Conservation (phyloP, 2,888 invertebrate genomes). For the Rutpela maculata region DNA sequence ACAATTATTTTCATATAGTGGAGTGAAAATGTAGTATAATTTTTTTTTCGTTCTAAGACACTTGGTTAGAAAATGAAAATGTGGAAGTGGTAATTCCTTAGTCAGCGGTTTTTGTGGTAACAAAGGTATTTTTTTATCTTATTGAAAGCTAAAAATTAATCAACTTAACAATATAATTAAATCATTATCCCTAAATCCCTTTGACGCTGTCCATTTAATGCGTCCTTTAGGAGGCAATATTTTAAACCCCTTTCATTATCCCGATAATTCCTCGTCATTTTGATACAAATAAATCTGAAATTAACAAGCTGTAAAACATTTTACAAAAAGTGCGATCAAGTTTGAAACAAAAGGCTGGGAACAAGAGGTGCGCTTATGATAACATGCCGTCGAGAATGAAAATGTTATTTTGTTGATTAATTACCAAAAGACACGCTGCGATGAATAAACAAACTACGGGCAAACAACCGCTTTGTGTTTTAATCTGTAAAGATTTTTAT, state of each 20-base stretch:
- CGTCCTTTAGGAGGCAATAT: neutral
- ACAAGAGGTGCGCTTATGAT: constrained; percentile 60
- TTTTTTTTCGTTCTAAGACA: no score
- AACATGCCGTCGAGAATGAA: constrained; percentile 56
- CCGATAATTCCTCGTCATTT: constrained; percentile 14
- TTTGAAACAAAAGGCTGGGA: constrained; percentile 50
- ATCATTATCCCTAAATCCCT: constrained; percentile 8
- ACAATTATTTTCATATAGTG: no score
- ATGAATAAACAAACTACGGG: constrained; percentile 61
- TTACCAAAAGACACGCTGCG: constrained; percentile 63
- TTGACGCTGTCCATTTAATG: neutral
- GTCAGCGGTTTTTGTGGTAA: no score
- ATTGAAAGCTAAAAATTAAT: constrained; percentile 7
- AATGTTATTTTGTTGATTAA: constrained; percentile 62
- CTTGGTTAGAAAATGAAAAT: no score
- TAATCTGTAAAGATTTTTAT: constrained; percentile 41
- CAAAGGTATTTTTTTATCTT: constrained; percentile 5
- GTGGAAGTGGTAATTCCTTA: no score
- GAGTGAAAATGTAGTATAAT: no score
- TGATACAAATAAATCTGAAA: constrained; percentile 53
- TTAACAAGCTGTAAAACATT: constrained; percentile 55
- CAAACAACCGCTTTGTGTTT: constrained; percentile 51
- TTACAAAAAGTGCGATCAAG: constrained; percentile 52
- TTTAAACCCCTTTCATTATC: constrained; percentile 25
- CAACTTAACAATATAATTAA: constrained; percentile 6